Evolutionary conservation across 2,888 invertebrate genomes (phyloP).

Genomic region (Pyrgus malvae): DNA sequence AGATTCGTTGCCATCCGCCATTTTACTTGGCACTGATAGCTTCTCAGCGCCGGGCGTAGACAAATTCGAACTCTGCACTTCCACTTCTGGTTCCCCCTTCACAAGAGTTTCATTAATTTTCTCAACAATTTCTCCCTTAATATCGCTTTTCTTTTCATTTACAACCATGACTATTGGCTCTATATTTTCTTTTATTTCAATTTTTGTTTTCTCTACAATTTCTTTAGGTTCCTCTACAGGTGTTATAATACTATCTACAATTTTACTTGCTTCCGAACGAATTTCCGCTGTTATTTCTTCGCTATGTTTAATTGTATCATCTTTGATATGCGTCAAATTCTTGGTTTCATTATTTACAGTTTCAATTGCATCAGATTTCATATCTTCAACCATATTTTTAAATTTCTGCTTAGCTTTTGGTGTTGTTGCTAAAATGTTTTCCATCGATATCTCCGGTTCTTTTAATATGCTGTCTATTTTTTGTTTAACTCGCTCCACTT

Average conservation of each 20-base stretch:
- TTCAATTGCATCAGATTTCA: constrained; percentile 53
- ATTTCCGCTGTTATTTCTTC: constrained; percentile 58
- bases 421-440: constrained; percentile 60
- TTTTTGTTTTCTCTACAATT: constrained; percentile 42
- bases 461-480: constrained; percentile 75
- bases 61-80: constrained; percentile 82
- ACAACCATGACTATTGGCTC: constrained; percentile 71
- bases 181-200: constrained; percentile 48
- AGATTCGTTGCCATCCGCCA: constrained; percentile 58
- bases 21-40: constrained; percentile 49
- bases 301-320: constrained; percentile 52
- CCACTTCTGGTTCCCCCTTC: constrained; percentile 82
- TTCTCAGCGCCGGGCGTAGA: constrained; percentile 61
- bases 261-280: constrained; percentile 66
- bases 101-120: constrained; percentile 73
- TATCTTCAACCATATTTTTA: constrained; percentile 52
- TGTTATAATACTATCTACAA: constrained; percentile 73
- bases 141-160: constrained; percentile 60
- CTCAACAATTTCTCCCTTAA: constrained; percentile 47
- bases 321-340: constrained; percentile 55
- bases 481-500: constrained; percentile 72
- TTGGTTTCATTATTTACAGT: constrained; percentile 49
- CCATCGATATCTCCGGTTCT: constrained; percentile 72
- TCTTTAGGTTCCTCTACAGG: constrained; percentile 69
- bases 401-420: constrained; percentile 47